phyloP scores from a whole-genome alignment of 1,140 invertebrate genomes.

The Drosophila sucinea region DNA sequence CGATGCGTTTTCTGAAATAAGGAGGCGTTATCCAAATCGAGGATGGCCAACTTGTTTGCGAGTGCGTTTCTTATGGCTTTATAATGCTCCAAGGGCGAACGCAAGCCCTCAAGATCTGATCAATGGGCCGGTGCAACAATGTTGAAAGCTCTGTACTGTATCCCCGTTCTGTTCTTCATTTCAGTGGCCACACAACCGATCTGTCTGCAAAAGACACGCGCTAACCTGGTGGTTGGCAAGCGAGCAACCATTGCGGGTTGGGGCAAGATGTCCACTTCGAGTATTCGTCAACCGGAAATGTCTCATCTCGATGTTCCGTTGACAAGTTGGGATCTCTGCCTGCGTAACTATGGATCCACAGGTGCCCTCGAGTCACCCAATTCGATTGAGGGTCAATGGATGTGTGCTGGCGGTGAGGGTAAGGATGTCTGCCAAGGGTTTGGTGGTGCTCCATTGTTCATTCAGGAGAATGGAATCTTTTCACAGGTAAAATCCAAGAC shows the following conservation, averaged over 20 bases:
- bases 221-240: conserved; percentile 84
- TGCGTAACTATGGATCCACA: conserved; percentile 79
- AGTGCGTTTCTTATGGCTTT: conserved; percentile 64
- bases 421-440: conserved; percentile 89
- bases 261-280: conserved; percentile 81
- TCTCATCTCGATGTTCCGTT: conserved; percentile 76
- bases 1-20: background rate
- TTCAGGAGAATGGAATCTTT: conserved; percentile 85
- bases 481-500: conserved; percentile 84
- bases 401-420: conserved; percentile 88
- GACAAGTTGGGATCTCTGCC: conserved; percentile 81
- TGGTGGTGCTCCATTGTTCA: conserved; percentile 87
- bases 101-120: conserved; percentile 37
- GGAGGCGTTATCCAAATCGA: conserved; percentile 46
- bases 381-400: conserved; percentile 85
- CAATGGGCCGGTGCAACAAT: conserved; percentile 50
- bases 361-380: conserved; percentile 82
- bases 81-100: conserved; percentile 58
- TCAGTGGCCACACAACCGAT: conserved; percentile 85
- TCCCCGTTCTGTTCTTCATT: conserved; percentile 23
- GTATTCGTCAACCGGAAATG: conserved; percentile 78
- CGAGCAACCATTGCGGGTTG: conserved; percentile 82
- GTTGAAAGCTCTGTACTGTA: conserved; percentile 35
- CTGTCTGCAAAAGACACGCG: conserved; percentile 83
- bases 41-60: conserved; percentile 51